Evolutionary conservation across 2,797 vertebrate species (phyloP), one percentile per base, ranked within the genome.

Genomic region (Malurus leucopterus): DNA sequence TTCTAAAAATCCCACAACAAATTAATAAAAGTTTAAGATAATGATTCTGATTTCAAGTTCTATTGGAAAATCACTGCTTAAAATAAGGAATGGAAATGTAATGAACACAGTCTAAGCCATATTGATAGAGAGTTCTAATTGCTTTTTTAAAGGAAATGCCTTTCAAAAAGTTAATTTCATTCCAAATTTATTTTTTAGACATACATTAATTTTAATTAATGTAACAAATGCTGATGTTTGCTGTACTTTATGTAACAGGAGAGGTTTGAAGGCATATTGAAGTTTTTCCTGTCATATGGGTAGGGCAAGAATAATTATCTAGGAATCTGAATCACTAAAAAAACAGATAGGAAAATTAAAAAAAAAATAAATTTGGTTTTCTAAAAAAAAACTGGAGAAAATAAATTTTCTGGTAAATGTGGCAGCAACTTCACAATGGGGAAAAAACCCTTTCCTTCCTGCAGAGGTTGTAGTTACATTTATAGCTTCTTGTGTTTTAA

Each of bases 281-380:
- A 75, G 41, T 13, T 18, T 57, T 58, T 80, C 15, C 54, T 63
- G 14, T 69, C 32, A 17, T 34, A 38, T 1, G 2, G 3, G 10
- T 55, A 67, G 27, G 58, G 49, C 12, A 58, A 40, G 30, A 71
- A 32, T 63, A 55, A 41, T 73, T 50, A 23, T 55, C 32, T 24
- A 65, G 65, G 59, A 65, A 65, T 55, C 5, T 41, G 8, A 89
- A 70, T 32, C 2, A 43, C 8, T 15, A 62, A 83, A 73, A 68
- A 43, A 1, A 2, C 29, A 72, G 8, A 26, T 3, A 75, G 7
- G 3, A 59, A 85, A 75, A 44, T 50, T 29, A 8, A 9, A 22
- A 30, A 3, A 6, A 18, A 69, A 34, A 4, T 1, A 34, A 5
- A 2, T 21, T 19, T 3, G 1, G 0, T 16, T 2, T 2, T 3